Evolutionary conservation across 2,888 invertebrate species (phyloP).

Genomic region (Chrysolina haemoptera): DNA sequence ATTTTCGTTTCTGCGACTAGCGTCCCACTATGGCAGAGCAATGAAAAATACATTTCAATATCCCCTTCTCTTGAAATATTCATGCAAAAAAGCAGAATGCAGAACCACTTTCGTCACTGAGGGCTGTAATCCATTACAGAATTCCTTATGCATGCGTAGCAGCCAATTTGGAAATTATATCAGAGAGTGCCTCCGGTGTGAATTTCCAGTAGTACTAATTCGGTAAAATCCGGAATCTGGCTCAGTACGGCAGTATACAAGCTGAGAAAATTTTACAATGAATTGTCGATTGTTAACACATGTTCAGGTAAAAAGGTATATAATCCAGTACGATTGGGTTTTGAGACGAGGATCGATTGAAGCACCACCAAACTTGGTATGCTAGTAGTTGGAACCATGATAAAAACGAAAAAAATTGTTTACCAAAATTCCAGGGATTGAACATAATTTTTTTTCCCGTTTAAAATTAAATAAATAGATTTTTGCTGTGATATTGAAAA

Average conservation of each 20-base stretch:
- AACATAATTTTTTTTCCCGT: no score
- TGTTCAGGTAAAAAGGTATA: no score
- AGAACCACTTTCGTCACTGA: constrained; percentile 28
- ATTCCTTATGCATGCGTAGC: constrained; percentile 42
- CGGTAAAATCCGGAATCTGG: constrained; percentile 35
- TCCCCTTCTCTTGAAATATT: constrained; percentile 28
- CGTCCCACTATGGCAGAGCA: constrained; percentile 14
- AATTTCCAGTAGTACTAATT: constrained; percentile 39
- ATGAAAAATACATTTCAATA: constrained; percentile 28
- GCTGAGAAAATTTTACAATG: no score
- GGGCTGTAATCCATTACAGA: constrained; percentile 40
- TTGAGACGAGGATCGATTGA: no score
- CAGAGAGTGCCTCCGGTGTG: constrained; percentile 26
- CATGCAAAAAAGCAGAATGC: constrained; percentile 28
- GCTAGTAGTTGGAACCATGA: no score
- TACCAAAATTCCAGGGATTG: no score
- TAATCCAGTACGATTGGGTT: no score
- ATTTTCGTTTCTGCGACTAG: constrained; percentile 17
- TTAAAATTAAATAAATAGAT: no score
- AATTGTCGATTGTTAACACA: no score
- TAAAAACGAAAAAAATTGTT: no score
- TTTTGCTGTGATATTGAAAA: no score
- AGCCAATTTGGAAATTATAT: constrained; percentile 42
- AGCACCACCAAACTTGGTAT: no score
- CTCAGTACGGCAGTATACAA: constrained; percentile 25